These are phyloP conservation scores for Hiodon tergisus DNA, from an alignment of 2,113 vertebrate species.

Conservation along the genomic window DNA sequence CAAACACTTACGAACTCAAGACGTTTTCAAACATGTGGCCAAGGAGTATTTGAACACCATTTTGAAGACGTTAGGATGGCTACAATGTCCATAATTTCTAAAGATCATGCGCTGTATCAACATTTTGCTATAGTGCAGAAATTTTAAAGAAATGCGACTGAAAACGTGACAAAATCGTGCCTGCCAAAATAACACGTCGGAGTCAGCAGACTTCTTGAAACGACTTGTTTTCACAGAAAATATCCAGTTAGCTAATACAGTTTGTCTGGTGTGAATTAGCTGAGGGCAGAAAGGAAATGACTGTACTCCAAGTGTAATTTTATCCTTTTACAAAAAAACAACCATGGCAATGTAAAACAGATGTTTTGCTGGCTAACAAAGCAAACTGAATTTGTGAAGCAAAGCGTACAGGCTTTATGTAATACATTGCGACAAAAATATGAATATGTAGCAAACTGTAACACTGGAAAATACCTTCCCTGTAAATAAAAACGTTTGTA, in stretches of 20 bases:
- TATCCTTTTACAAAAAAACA: conserved; percentile 23
- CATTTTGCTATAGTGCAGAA: background rate
- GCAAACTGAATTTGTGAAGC: background rate
- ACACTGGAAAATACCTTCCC: background rate
- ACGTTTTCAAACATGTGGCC: background rate
- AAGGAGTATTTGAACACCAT: background rate
- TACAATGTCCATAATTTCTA: background rate
- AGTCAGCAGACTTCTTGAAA: too few relatives aligned
- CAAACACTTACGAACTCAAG: background rate
- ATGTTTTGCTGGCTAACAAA: conserved; percentile 34
- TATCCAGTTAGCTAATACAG: background rate
- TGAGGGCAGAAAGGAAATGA: conserved; percentile 45
- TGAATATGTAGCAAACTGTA: too few relatives aligned
- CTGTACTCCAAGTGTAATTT: conserved; percentile 41
- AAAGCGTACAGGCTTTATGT: background rate
- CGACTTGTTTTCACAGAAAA: too few relatives aligned
- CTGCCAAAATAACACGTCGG: background rate
- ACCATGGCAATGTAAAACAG: conserved; percentile 50
- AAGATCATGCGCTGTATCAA: background rate
- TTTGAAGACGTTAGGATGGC: background rate
- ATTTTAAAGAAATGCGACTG: background rate
- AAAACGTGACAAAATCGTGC: background rate
- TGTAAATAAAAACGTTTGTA: too few relatives aligned
- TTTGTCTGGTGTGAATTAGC: background rate
- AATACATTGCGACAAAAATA: background rate